Evolutionary conservation across 2,113 vertebrate genomes (phyloP).

Genomic region (Neogobius melanostomus): DNA sequence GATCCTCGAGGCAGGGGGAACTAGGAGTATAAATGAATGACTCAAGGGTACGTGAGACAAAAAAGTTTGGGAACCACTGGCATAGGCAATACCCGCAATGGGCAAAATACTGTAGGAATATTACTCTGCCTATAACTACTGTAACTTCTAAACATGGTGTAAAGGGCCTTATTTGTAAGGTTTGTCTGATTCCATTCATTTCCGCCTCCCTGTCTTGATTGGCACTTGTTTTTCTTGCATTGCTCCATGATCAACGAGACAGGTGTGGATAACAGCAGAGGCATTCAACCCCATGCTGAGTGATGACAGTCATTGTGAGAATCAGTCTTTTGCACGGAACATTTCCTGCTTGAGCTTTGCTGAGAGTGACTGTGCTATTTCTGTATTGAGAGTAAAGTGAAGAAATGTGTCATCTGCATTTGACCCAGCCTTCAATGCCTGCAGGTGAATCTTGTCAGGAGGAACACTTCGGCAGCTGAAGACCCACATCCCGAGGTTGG

Average conservation of each 20-base stretch:
- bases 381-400: too few relatives aligned
- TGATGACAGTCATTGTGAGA: neutral
- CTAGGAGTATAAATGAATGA: too few relatives aligned
- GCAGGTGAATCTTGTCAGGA: too few relatives aligned
- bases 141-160: neutral
- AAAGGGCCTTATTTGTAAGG: neutral
- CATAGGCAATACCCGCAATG: too few relatives aligned
- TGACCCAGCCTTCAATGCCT: too few relatives aligned
- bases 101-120: neutral
- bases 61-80: too few relatives aligned
- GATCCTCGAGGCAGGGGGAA: too few relatives aligned
- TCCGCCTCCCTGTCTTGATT: slow-evolving; percentile 3
- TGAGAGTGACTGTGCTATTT: neutral
- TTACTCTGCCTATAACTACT: neutral
- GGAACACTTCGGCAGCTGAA: too few relatives aligned
- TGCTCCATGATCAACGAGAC: neutral
- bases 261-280: slow-evolving; percentile 9
- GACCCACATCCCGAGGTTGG: too few relatives aligned
- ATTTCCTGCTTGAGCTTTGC: neutral
- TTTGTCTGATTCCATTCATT: neutral
- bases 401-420: too few relatives aligned
- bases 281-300: slow-evolving; percentile 3
- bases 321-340: slow-evolving; percentile 1
- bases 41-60: too few relatives aligned
- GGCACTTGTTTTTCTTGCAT: slow-evolving; percentile 1